A percentile compares a stretch with the other conserved stretches of the same genome.
Evolutionary conservation across 2,797 vertebrate genomes (phyloP).

Genomic region (Adelosebastes latens): DNA sequence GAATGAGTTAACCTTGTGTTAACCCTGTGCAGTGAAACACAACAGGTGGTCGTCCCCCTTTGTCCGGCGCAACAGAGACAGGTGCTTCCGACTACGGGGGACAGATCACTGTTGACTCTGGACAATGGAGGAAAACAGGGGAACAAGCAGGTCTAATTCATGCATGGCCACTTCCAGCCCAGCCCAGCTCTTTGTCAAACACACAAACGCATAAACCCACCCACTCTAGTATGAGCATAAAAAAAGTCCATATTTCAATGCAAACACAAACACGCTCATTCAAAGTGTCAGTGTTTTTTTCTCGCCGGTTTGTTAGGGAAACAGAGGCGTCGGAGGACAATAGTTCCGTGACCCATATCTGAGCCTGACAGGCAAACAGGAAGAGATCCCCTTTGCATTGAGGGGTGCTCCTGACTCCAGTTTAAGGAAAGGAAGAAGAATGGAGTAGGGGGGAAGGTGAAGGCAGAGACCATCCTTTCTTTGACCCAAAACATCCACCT

Average conservation of each 20-base stretch:
- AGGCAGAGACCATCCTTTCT: neutral
- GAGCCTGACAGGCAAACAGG: constrained; percentile 69
- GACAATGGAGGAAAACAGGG: constrained; percentile 64
- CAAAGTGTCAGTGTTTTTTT: constrained; percentile 36
- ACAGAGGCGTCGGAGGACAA: constrained; percentile 53
- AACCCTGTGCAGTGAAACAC: constrained; percentile 54
- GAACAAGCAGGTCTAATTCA: constrained; percentile 57
- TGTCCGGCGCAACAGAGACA: constrained; percentile 57
- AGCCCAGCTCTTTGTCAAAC: constrained; percentile 32
- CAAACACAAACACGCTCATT: constrained; percentile 48
- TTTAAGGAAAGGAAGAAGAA: constrained; percentile 46
- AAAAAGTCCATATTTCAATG: constrained; percentile 39
- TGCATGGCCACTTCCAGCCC: constrained; percentile 39
- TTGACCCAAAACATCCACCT: constrained; percentile 30
- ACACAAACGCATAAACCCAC: constrained; percentile 35
- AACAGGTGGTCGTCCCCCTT: constrained; percentile 73
- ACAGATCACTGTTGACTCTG: constrained; percentile 55
- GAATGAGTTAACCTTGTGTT: constrained; percentile 51
- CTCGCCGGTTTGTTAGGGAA: constrained; percentile 27
- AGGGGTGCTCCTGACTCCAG: constrained; percentile 54
- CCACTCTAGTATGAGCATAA: constrained; percentile 12
- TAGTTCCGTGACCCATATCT: constrained; percentile 59
- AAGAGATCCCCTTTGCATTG: constrained; percentile 58
- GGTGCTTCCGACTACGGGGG: constrained; percentile 72
- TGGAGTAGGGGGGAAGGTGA: neutral